Percentiles rank a stretch among this genome's conserved stretches.
Conservation (phyloP, 92 coral and sea anemone species). For the Actinernus sp. region DNA sequence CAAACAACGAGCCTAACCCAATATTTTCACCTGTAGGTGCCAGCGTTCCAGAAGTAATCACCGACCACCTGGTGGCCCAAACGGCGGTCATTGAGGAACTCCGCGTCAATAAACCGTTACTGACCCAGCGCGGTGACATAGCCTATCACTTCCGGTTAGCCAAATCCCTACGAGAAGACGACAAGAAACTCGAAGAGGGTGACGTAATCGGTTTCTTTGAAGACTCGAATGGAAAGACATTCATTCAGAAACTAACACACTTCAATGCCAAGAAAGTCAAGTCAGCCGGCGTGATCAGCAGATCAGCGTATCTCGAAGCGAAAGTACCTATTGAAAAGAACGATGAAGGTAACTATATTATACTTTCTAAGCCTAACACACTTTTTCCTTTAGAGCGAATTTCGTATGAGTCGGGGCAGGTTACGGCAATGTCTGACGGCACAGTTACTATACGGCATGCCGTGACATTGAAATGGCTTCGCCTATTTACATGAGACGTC, state of each 20-base stretch:
- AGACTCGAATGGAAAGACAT: constrained; percentile 69
- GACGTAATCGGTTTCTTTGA: constrained; percentile 94
- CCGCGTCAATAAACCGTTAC: constrained; percentile 79
- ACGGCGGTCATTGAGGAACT: constrained; percentile 89
- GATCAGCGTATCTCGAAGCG: constrained; percentile 98
- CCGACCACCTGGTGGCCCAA: constrained; percentile 88
- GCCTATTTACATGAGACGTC: too few species aligned
- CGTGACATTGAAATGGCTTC: too few species aligned
- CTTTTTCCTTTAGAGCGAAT: too few species aligned
- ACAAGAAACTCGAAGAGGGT: constrained; percentile 87
- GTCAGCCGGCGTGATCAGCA: constrained; percentile 94
- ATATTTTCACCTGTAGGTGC: too few species aligned
- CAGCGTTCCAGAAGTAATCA: constrained; percentile 55
- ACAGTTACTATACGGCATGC: too few species aligned
- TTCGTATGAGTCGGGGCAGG: too few species aligned
- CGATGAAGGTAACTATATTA: constrained; percentile 45
- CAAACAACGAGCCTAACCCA: too few species aligned
- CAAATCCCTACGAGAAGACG: constrained; percentile 44
- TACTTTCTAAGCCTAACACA: neutral
- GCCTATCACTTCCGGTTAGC: constrained; percentile 90
- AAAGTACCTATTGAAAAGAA: constrained; percentile 59
- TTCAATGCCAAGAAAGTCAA: constrained; percentile 76
- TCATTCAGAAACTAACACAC: constrained; percentile 78
- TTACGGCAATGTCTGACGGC: too few species aligned
- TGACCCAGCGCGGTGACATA: constrained; percentile 91